phyloP scores from a whole-genome alignment of 2,888 invertebrate species.

The Belgica antarctica region DNA sequence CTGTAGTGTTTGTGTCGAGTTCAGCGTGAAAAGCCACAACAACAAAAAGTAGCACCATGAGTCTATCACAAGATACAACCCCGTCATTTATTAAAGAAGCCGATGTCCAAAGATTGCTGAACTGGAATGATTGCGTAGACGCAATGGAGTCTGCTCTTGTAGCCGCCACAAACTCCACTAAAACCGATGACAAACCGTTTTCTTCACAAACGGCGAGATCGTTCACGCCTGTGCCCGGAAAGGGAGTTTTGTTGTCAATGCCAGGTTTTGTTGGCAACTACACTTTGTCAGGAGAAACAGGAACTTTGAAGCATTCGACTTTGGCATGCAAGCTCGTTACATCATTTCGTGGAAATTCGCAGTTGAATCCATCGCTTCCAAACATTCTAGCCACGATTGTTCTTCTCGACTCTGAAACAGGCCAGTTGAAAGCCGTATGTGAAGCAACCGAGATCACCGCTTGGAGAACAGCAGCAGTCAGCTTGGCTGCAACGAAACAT shows the following conservation, averaged over 20 bases:
- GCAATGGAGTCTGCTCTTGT: constrained; percentile 39
- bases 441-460: constrained; percentile 59
- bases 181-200: constrained; percentile 2
- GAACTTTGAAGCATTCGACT: constrained; percentile 46
- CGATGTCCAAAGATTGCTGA: constrained; percentile 26
- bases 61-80: no score
- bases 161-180: background rate
- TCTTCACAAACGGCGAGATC: constrained; percentile 37
- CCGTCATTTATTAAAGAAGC: constrained; percentile 39
- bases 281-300: constrained; percentile 46
- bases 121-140: constrained; percentile 37
- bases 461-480: constrained; percentile 62
- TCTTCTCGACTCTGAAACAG: constrained; percentile 55
- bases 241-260: constrained; percentile 54
- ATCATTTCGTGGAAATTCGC: constrained; percentile 52
- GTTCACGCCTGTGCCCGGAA: constrained; percentile 17
- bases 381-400: constrained; percentile 56
- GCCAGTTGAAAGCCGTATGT: constrained; percentile 55
- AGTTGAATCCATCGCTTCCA: constrained; percentile 51
- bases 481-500: constrained; percentile 59
- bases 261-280: constrained; percentile 56
- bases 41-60: constrained; percentile 20
- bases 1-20: no score
- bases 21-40: no score
- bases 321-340: constrained; percentile 58